Evolutionary conservation across 2,888 invertebrate species (phyloP), one percentile per base, ranked within the genome.

Genomic region (Protodeltote pygarga): DNA sequence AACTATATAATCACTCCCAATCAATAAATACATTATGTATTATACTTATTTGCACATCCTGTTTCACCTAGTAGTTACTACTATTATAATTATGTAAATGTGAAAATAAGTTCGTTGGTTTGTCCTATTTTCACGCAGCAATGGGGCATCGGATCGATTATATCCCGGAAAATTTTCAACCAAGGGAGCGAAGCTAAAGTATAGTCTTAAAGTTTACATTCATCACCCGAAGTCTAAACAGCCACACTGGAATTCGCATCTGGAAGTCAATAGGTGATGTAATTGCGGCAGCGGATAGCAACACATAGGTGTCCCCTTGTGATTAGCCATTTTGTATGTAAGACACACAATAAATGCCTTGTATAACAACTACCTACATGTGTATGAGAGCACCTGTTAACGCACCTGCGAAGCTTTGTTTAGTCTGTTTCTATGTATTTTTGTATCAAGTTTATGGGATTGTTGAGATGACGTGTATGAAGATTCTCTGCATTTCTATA

Each of bases 291-390:
- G 47, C 32, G 62, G 63, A 40, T 65, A 61, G 68, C 60, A 67
- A 75, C 65, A 67, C 60, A 66, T 69, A 37, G 70, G 70, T 65
- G 65, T 71, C 61, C 60, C 58, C 47, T 51, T 63, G 75, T 82
- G 83, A 89, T 80, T 74, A 83, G 80, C 77, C 74, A 76, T 80
- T 87, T 77, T 71, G 82, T 88, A 89, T 89, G 86, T 85, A 63
- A 73, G 77, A 72, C 87, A 77, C 79, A 81, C 67, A 65, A 68
- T 69, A 69, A 74, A 77, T 74, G 57, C 58, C 68, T 59, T 65
- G 72, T 71, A 73, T 72, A 65, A 67, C 47, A 54, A 52, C 62
- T 64, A 52, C 34, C 14, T 28, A 27, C 16, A 40, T 17, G 39
- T 32, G 37, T 49, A 62, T 73, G 54, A 64, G 59, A 64, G 50